phyloP scores from a whole-genome alignment of 2,888 invertebrate genomes.

The Rotaria magnacalcarata region DNA sequence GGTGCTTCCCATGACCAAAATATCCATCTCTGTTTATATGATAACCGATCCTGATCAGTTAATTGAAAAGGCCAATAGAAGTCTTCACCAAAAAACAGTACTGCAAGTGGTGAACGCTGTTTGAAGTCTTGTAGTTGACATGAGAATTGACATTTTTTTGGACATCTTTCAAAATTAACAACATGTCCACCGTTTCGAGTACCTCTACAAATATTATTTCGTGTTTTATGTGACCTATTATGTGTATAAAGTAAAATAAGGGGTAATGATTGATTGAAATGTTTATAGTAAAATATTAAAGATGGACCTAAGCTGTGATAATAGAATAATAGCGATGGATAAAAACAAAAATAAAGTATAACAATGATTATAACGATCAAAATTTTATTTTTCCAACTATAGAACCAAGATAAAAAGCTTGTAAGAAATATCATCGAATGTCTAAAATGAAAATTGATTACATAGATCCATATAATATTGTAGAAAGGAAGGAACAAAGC shows the following conservation, averaged over 20 bases:
- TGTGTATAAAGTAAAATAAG: constrained; percentile 16
- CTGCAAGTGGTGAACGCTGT: constrained; percentile 16
- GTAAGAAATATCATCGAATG: no score
- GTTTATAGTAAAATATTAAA: background rate
- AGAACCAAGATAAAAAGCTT: no score
- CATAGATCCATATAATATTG: no score
- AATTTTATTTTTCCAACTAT: no score
- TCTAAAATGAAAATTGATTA: no score
- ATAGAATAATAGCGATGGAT: no score
- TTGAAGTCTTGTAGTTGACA: background rate
- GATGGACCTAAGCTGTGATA: no score
- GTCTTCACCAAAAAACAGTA: constrained; percentile 29
- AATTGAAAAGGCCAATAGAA: background rate
- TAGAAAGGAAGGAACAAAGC: no score
- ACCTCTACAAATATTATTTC: background rate
- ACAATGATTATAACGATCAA: no score
- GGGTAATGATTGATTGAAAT: background rate
- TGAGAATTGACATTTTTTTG: constrained; percentile 28
- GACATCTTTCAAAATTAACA: background rate
- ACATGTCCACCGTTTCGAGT: background rate
- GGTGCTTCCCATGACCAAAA: constrained; percentile 35
- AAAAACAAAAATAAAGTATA: no score
- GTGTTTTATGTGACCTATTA: background rate
- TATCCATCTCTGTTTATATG: background rate
- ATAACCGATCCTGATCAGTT: background rate